These are phyloP conservation scores for Drosophila cognata DNA, from an alignment of 2,888 invertebrate genomes.

Conservation along the genomic window DNA sequence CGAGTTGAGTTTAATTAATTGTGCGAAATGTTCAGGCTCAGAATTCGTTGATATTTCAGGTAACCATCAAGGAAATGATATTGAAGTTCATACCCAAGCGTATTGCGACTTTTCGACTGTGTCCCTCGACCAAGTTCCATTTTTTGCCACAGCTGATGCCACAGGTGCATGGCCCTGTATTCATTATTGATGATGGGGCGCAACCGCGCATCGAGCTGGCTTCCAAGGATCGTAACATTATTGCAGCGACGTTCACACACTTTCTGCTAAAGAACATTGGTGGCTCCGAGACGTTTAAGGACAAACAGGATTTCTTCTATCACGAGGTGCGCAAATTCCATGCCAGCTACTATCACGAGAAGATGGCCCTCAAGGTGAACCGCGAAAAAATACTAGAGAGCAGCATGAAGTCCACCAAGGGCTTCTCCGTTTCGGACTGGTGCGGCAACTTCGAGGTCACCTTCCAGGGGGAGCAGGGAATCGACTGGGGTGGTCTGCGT, in stretches of 20 bases:
- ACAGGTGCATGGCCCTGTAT: slow-evolving; percentile 87
- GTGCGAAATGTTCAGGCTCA: slow-evolving; percentile 68
- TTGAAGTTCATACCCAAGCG: slow-evolving; percentile 96
- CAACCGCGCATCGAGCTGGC: slow-evolving; percentile 94
- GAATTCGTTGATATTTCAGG: slow-evolving; percentile 85
- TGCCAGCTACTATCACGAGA: slow-evolving; percentile 94
- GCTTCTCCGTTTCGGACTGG: slow-evolving; percentile 95
- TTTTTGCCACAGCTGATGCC: slow-evolving; percentile 86
- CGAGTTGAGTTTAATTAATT: neutral
- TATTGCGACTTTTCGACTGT: slow-evolving; percentile 95
- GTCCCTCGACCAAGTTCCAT: slow-evolving; percentile 96
- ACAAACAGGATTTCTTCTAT: slow-evolving; percentile 92
- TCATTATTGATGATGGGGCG: slow-evolving; percentile 95
- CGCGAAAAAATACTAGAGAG: slow-evolving; percentile 93
- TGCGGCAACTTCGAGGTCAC: slow-evolving; percentile 96
- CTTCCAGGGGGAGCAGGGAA: slow-evolving; percentile 97
- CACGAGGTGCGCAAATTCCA: slow-evolving; percentile 93
- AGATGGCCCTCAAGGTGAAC: slow-evolving; percentile 92
- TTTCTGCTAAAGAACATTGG: slow-evolving; percentile 97
- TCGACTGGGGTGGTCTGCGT: slow-evolving; percentile 97
- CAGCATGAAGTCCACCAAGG: slow-evolving; percentile 93
- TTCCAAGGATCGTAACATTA: slow-evolving; percentile 94
- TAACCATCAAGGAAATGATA: slow-evolving; percentile 96
- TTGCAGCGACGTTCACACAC: slow-evolving; percentile 96
- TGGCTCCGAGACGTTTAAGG: slow-evolving; percentile 97